Evolutionary conservation across 2,113 vertebrate genomes (phyloP).

Genomic region (Thermophis baileyi): DNA sequence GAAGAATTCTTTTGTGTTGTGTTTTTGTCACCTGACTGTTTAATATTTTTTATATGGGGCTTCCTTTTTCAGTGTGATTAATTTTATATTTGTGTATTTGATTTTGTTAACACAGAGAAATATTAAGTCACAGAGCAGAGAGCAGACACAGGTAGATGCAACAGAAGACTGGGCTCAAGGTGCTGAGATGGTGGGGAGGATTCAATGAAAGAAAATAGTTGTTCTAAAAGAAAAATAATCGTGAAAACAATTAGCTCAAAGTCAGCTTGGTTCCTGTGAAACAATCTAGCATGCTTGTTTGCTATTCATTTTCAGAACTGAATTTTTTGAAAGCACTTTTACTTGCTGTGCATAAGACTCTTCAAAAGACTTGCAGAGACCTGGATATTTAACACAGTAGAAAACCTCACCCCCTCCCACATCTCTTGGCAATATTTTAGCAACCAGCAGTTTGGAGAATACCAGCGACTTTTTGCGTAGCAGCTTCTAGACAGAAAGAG

Average conservation of each 20-base stretch:
- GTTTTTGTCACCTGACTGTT: neutral
- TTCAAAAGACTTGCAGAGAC: constrained; percentile 5
- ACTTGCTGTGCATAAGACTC: neutral
- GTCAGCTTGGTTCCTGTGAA: neutral
- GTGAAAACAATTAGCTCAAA: neutral
- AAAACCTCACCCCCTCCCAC: neutral
- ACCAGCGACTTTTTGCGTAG: constrained; percentile 11
- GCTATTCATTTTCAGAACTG: neutral
- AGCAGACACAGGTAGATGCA: neutral
- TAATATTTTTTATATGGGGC: neutral
- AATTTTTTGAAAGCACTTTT: neutral
- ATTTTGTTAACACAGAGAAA: neutral
- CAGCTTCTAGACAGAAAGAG: constrained; percentile 14
- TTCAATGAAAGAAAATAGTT: neutral
- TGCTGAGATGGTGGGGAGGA: neutral
- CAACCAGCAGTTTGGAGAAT: constrained; percentile 37
- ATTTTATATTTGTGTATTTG: neutral
- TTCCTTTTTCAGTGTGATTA: neutral
- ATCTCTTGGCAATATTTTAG: constrained; percentile 27
- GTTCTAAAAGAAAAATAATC: neutral
- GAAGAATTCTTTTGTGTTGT: neutral
- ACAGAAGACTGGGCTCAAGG: neutral
- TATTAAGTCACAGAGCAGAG: neutral
- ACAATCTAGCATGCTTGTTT: neutral
- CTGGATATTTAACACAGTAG: constrained; percentile 1